phyloP scores from a whole-genome alignment of 2,797 vertebrate genomes.

The Dendrocincla tyrannina region DNA sequence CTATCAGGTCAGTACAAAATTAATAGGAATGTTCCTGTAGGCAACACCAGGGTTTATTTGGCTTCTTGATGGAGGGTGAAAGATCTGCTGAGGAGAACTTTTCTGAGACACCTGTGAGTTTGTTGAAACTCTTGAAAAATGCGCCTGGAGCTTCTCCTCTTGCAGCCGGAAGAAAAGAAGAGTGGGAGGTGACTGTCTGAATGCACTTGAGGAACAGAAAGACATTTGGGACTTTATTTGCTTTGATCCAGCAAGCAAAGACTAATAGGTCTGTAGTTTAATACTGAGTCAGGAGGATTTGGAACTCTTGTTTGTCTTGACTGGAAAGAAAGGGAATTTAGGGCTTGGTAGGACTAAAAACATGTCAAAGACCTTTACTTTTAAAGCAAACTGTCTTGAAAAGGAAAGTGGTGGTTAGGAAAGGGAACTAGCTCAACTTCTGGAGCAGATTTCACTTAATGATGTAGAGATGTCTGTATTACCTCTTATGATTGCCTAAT shows the following conservation, averaged over 20 bases:
- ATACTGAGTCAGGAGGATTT: neutral
- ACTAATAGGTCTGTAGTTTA: neutral
- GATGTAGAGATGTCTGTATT: neutral
- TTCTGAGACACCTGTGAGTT: neutral
- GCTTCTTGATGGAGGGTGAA: neutral
- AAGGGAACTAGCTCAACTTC: neutral
- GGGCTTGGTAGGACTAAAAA: neutral
- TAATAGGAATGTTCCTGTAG: accelerated
- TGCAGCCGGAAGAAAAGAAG: neutral
- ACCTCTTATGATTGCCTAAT: neutral
- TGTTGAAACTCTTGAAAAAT: neutral
- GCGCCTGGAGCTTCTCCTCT: neutral
- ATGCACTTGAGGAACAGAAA: neutral
- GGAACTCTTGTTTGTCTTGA: neutral
- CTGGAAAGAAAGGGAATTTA: neutral
- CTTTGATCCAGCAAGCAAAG: neutral
- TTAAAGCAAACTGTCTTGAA: neutral
- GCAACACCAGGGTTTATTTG: accelerated
- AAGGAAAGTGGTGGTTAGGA: neutral
- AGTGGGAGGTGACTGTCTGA: neutral
- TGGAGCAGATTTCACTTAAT: neutral
- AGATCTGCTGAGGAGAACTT: neutral
- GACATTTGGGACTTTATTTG: neutral
- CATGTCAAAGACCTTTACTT: neutral
- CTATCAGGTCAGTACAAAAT: neutral